These are phyloP conservation scores for Dexiosoma caninum DNA, from an alignment of 2,888 invertebrate genomes.

Conservation along the genomic window DNA sequence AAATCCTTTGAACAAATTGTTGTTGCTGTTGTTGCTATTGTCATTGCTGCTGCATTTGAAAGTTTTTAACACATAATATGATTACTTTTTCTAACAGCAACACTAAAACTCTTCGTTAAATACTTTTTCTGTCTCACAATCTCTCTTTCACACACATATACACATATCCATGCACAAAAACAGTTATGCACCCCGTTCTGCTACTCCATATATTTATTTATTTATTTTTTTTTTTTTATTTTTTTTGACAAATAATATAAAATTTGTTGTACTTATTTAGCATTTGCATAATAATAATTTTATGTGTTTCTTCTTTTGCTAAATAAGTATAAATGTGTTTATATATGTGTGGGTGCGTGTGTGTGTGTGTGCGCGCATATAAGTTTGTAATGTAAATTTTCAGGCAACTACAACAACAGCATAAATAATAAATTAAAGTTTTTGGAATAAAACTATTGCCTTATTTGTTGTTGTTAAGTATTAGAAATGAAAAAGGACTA, in stretches of 20 bases:
- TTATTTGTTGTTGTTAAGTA: slow-evolving; percentile 8
- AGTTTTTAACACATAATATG: slow-evolving; percentile 59
- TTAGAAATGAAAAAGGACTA: slow-evolving; percentile 18
- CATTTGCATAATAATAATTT: slow-evolving; percentile 61
- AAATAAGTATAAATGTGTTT: background rate
- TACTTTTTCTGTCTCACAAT: background rate
- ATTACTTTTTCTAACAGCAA: slow-evolving; percentile 55
- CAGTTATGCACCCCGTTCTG: no score
- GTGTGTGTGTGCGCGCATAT: no score
- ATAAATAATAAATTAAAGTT: slow-evolving; percentile 37
- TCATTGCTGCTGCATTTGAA: slow-evolving; percentile 36
- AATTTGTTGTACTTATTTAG: slow-evolving; percentile 59
- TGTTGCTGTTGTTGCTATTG: slow-evolving; percentile 17
- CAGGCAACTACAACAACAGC: background rate
- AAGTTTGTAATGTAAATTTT: no score
- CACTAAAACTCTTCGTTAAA: background rate
- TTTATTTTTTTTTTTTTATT: no score
- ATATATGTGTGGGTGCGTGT: slow-evolving; percentile 1
- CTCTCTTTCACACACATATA: background rate
- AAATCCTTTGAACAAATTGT: slow-evolving; percentile 57
- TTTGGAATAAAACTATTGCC: slow-evolving; percentile 23
- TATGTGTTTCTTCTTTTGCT: background rate
- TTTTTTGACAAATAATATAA: slow-evolving; percentile 42
- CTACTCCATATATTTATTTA: no score
- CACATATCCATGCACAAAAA: no score